Evolutionary conservation across 2,113 vertebrate species (phyloP), one percentile per base, ranked within the genome.

Genomic region (Collichthys lucidus): DNA sequence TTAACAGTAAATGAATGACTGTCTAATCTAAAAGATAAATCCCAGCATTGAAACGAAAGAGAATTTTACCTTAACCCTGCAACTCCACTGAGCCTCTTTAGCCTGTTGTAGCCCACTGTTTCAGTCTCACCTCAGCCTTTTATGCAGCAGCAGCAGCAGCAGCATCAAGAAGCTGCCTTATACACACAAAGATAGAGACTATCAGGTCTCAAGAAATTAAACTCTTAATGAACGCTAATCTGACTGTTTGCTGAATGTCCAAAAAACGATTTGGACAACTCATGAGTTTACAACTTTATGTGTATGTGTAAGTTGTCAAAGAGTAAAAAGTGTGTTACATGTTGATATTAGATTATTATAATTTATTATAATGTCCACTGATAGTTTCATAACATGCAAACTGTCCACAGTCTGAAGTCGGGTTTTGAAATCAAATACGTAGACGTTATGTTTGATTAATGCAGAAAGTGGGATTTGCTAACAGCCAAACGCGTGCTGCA

Each of bases 111-210:
- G 50, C 12, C 19, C 11, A 53, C 14, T 31, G 22, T 17, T 24
- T 44, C 61, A 20, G 1, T 60, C 47, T 66, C 47, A 29, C 12
- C 19, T 68, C n/a, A 74, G 26, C n/a, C 20, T 16, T 8, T 11
- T 52, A 49, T 70, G 20, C 50, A 56, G 56, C 46, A 46, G 65
- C 55, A 35, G 29, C 57, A 35, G 29, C 49, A 56, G 55, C 65
- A 44, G 65, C 55, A n/a, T n/a, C n/a, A 40, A 17, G 15, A 20
- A 64, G 46, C 16, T 50, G 69, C 62, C 44, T 59, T 12, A 20
- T 24, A 12, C 29, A 31, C 19, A 24, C 69, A 60, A 49, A 65
- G 26, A 46, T 10, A 60, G 56, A 19, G 20, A 42, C 11, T 2
- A 40, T n/a, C 11, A 31, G 26, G 3, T 14, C 26, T 14, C 26